Conservation (phyloP, 2,888 invertebrate species). For the Zygogramma bicolorata region DNA sequence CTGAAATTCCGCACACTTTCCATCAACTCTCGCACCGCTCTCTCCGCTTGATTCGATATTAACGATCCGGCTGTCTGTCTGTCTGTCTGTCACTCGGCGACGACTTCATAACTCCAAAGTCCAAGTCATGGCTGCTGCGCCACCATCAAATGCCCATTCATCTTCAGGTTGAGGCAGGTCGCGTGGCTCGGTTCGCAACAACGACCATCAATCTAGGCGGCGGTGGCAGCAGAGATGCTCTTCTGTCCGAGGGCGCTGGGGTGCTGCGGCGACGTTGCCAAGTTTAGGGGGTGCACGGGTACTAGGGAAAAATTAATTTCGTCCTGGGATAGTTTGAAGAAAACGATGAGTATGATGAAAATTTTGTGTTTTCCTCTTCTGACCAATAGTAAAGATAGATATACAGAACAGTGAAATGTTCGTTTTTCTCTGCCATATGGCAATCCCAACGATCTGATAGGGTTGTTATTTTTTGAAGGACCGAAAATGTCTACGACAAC, state of each 20-base stretch:
- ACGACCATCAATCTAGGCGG: slow-evolving; percentile 54
- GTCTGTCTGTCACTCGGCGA: slow-evolving; percentile 51
- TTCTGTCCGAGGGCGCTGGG: slow-evolving; percentile 21
- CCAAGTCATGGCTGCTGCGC: slow-evolving; percentile 53
- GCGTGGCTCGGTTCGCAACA: slow-evolving; percentile 53
- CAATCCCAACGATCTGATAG: too few relatives aligned
- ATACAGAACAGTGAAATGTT: too few relatives aligned
- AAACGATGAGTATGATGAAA: too few relatives aligned
- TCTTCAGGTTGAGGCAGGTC: slow-evolving; percentile 58
- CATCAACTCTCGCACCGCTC: neutral
- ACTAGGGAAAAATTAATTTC: neutral
- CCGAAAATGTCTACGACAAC: too few relatives aligned
- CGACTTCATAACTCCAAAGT: slow-evolving; percentile 57
- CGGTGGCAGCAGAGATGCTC: slow-evolving; percentile 37
- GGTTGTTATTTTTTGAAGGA: too few relatives aligned
- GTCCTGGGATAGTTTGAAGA: neutral
- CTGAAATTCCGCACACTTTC: neutral
- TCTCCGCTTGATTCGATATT: slow-evolving; percentile 6
- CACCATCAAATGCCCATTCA: slow-evolving; percentile 58
- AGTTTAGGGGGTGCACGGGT: neutral
- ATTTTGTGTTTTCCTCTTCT: too few relatives aligned
- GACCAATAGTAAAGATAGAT: too few relatives aligned
- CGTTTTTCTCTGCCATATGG: too few relatives aligned
- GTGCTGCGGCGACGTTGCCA: slow-evolving; percentile 16
- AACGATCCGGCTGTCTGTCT: slow-evolving; percentile 37